Percentiles rank a stretch among this genome's conserved stretches.
Conservation (phyloP, 2,888 invertebrate species). For the Sminthurides aquaticus region DNA sequence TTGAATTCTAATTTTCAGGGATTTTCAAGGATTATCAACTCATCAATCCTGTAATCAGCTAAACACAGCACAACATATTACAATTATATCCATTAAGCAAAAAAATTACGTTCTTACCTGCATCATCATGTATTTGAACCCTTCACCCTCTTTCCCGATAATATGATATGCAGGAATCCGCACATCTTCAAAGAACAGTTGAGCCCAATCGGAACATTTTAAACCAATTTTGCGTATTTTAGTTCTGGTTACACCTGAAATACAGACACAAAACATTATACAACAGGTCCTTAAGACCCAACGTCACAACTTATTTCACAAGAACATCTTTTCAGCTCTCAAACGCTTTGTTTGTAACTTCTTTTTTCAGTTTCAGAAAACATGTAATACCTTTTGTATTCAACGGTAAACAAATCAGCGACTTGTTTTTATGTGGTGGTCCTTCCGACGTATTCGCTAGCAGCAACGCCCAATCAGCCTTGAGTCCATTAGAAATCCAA, state of each 20-base stretch:
- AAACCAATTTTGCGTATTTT: constrained; percentile 53
- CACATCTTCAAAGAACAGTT: constrained; percentile 54
- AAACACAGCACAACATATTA: too few species aligned
- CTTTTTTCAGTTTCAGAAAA: too few species aligned
- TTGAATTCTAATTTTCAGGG: too few species aligned
- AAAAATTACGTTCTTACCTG: constrained; percentile 39
- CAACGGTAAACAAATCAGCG: constrained; percentile 52
- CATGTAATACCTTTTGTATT: constrained; percentile 49
- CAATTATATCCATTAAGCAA: too few species aligned
- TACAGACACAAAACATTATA: neutral
- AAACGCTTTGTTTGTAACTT: too few species aligned
- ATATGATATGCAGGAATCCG: constrained; percentile 50
- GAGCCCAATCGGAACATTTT: constrained; percentile 52
- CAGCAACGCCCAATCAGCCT: constrained; percentile 56
- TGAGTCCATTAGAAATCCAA: constrained; percentile 49
- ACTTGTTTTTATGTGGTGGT: constrained; percentile 50
- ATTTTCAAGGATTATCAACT: too few species aligned
- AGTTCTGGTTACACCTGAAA: constrained; percentile 43
- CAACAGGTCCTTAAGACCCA: neutral
- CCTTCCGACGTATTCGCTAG: constrained; percentile 52
- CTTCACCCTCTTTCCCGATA: constrained; percentile 50
- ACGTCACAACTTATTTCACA: neutral
- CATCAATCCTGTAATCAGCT: too few species aligned
- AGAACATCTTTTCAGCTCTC: neutral
- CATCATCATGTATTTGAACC: constrained; percentile 53